Conservation (phyloP, 2,888 invertebrate genomes). For the Hoplodrina blanda region DNA sequence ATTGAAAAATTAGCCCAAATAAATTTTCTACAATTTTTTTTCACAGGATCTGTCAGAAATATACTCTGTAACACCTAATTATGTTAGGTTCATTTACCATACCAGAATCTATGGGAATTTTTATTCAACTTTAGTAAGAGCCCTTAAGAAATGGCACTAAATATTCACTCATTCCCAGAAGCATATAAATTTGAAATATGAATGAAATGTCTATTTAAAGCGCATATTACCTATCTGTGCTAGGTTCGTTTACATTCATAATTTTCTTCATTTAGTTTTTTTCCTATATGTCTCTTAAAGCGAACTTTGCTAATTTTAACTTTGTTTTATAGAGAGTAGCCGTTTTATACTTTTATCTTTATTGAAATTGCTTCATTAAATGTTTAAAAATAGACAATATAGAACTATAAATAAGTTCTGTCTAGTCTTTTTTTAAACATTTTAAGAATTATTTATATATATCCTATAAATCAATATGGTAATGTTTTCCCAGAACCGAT, state of each 20-base stretch:
- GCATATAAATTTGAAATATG: conserved; percentile 15
- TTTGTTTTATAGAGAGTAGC: neutral
- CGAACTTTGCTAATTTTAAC: conserved; percentile 3
- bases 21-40: too few relatives aligned
- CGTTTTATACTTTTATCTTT: conserved; percentile 11
- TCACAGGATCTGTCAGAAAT: too few relatives aligned
- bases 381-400: too few relatives aligned
- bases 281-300: neutral
- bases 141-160: neutral
- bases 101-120: neutral
- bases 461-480: too few relatives aligned
- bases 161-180: conserved; percentile 17
- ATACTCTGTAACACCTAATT: too few relatives aligned
- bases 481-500: neutral
- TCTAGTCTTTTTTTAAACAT: neutral
- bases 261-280: neutral
- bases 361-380: neutral
- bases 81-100: neutral
- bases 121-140: neutral
- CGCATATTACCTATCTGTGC: conserved; percentile 9
- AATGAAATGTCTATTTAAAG: conserved; percentile 20
- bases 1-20: too few relatives aligned
- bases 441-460: neutral
- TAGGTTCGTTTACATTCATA: conserved; percentile 15
- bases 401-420: too few relatives aligned